Evolutionary conservation across 2,113 vertebrate species (phyloP).

Genomic region (Gallinago jamesoni): DNA sequence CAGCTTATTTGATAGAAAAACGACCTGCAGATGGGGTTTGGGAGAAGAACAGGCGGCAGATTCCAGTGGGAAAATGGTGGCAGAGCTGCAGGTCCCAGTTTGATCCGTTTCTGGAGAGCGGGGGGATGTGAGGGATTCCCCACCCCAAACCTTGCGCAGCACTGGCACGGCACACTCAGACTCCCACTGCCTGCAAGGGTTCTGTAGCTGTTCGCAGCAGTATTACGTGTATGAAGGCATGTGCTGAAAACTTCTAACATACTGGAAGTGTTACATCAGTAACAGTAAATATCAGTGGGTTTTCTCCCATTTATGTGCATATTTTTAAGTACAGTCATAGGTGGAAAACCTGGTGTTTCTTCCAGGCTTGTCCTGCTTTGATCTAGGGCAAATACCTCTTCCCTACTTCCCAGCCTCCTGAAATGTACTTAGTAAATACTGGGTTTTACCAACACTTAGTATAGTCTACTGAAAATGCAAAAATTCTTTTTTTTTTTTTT

Average conservation of each 20-base stretch:
- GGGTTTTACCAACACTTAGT: neutral
- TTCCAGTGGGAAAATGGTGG: neutral
- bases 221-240: neutral
- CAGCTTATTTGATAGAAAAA: slow-evolving; percentile 19
- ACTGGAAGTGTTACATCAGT: neutral
- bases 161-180: neutral
- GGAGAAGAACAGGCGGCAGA: neutral
- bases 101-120: neutral
- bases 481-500: neutral
- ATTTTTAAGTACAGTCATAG: neutral
- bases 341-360: neutral
- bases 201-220: neutral
- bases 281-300: neutral
- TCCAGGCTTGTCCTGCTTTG: neutral
- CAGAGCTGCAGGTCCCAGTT: neutral
- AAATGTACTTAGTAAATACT: neutral
- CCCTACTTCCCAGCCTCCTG: neutral
- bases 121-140: neutral
- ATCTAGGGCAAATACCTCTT: neutral
- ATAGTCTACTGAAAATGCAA: neutral
- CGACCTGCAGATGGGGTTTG: neutral
- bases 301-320: neutral
- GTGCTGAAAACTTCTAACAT: neutral
- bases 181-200: neutral
- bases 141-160: neutral